Evolutionary conservation across 2,888 invertebrate genomes (phyloP).

Genomic region (Parasteatoda lunata): DNA sequence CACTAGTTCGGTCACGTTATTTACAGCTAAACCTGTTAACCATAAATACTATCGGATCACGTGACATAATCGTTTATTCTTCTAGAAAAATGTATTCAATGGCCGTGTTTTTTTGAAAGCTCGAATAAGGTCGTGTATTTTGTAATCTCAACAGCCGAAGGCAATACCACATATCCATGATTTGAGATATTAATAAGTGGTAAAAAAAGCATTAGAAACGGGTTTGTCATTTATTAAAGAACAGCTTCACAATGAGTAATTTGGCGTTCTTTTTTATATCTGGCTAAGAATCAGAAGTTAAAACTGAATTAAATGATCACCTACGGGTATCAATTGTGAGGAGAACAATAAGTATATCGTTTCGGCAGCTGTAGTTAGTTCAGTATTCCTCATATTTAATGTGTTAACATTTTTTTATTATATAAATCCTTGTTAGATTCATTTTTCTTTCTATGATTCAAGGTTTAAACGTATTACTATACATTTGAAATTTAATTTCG

Average conservation of each 20-base stretch:
- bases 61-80: background rate
- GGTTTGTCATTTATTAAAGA: background rate
- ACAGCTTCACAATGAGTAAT: background rate
- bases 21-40: background rate
- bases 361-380: too few relatives aligned
- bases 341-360: too few relatives aligned
- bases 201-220: background rate
- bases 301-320: too few relatives aligned
- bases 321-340: too few relatives aligned
- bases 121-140: background rate
- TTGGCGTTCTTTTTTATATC: background rate
- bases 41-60: background rate
- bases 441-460: too few relatives aligned
- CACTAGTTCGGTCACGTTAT: constrained; percentile 1
- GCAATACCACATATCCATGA: background rate
- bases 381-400: too few relatives aligned
- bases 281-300: background rate
- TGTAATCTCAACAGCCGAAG: background rate
- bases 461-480: too few relatives aligned
- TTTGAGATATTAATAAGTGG: background rate
- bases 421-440: too few relatives aligned
- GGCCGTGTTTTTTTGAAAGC: background rate
- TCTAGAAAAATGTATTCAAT: background rate
- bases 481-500: too few relatives aligned
- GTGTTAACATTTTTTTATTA: too few relatives aligned